Evolutionary conservation across 2,113 vertebrate genomes (phyloP).

Genomic region (Dicrurus megarhynchus): DNA sequence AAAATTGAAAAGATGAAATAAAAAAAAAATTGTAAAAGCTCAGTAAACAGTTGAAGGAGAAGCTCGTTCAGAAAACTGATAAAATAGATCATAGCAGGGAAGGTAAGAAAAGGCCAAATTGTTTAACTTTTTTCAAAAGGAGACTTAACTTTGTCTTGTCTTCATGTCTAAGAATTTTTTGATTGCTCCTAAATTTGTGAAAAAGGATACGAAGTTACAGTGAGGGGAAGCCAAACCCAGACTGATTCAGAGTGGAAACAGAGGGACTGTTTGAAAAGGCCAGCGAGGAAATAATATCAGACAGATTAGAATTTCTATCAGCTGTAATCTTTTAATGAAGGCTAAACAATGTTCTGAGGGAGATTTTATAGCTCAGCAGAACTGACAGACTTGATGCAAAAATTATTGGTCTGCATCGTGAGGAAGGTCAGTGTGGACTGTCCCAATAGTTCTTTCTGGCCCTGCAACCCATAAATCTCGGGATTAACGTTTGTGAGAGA

Average conservation of each 20-base stretch:
- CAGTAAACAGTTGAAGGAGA: background rate
- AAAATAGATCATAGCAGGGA: background rate
- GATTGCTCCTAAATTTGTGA: background rate
- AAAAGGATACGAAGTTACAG: background rate
- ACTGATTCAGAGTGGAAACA: background rate
- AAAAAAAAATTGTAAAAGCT: background rate
- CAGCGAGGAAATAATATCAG: background rate
- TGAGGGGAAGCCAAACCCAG: background rate
- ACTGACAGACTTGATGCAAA: slow-evolving; percentile 3
- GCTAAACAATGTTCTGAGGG: background rate
- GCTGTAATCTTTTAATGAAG: slow-evolving; percentile 8
- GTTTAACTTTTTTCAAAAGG: background rate
- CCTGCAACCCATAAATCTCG: background rate
- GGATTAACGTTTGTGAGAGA: background rate
- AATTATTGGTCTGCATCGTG: background rate
- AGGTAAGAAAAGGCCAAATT: background rate
- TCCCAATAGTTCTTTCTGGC: background rate
- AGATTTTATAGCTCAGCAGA: background rate
- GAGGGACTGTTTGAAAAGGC: background rate
- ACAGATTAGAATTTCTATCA: background rate
- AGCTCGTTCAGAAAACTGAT: background rate
- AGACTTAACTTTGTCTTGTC: background rate
- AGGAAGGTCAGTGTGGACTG: background rate
- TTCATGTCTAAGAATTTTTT: background rate
- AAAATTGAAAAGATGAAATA: background rate